These are phyloP conservation scores for Miltochrista miniata DNA, from an alignment of 2,888 invertebrate species.

Conservation along the genomic window DNA sequence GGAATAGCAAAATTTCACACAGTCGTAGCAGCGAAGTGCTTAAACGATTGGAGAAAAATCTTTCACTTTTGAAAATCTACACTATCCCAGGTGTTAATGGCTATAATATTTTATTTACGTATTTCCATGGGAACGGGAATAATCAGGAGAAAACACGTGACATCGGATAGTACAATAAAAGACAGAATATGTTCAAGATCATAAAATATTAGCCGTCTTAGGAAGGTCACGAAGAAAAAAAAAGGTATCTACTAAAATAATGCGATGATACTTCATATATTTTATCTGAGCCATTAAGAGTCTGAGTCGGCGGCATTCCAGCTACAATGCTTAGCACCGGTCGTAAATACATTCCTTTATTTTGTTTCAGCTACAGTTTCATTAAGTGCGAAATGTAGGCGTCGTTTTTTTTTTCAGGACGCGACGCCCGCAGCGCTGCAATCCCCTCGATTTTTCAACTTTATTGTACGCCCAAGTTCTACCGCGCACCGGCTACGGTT, in stretches of 20 bases:
- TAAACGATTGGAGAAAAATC: no score
- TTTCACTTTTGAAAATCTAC: no score
- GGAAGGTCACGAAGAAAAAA: slow-evolving; percentile 26
- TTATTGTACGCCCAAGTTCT: slow-evolving; percentile 72
- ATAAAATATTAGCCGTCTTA: slow-evolving; percentile 1
- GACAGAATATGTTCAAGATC: no score
- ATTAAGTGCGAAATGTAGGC: slow-evolving; percentile 80
- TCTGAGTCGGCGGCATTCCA: slow-evolving; percentile 58
- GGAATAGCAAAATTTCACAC: no score
- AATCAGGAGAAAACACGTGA: no score
- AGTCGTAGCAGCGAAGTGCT: no score
- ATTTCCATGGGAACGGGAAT: no score
- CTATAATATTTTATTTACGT: no score
- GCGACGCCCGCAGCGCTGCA: slow-evolving; percentile 63
- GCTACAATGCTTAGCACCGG: slow-evolving; percentile 67
- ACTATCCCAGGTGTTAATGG: no score
- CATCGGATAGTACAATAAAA: no score
- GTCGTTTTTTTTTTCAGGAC: slow-evolving; percentile 68
- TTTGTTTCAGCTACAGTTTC: slow-evolving; percentile 79
- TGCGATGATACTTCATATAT: slow-evolving; percentile 52
- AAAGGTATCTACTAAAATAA: slow-evolving; percentile 39
- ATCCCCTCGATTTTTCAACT: slow-evolving; percentile 78
- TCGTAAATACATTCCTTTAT: slow-evolving; percentile 76
- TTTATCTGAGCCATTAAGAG: slow-evolving; percentile 62
- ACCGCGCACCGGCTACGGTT: slow-evolving; percentile 42